Conservation (phyloP, 2,888 invertebrate species). For the Boloria selene region DNA sequence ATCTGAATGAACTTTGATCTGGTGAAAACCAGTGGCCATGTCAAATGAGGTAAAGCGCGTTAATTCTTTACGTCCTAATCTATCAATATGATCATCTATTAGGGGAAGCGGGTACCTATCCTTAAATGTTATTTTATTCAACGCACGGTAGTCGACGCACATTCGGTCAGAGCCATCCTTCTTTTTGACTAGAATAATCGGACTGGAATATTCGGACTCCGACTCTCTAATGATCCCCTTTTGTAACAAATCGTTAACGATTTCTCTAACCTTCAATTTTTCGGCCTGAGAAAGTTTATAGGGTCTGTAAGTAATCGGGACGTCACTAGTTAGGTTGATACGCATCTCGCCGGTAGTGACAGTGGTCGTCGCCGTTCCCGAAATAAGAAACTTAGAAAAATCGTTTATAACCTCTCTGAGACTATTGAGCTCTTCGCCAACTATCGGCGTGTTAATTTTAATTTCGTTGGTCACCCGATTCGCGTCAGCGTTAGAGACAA, state of each 20-base stretch:
- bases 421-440: constrained; percentile 23
- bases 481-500: background rate
- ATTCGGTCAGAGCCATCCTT: constrained; percentile 35
- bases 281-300: constrained; percentile 36
- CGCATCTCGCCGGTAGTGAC: constrained; percentile 39
- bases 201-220: constrained; percentile 38
- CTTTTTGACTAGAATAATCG: constrained; percentile 41
- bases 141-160: constrained; percentile 33
- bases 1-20: constrained; percentile 12
- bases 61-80: constrained; percentile 8
- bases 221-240: constrained; percentile 40
- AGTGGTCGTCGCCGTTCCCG: constrained; percentile 36
- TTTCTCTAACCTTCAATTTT: constrained; percentile 34
- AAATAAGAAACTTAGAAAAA: constrained; percentile 30
- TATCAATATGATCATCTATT: constrained; percentile 35
- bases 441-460: constrained; percentile 33
- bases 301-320: constrained; percentile 34
- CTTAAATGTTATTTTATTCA: constrained; percentile 33
- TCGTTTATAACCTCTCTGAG: constrained; percentile 28
- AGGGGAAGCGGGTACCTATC: constrained; percentile 32
- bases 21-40: background rate
- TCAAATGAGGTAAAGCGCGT: background rate
- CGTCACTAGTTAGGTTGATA: constrained; percentile 24
- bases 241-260: constrained; percentile 32
- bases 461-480: background rate